These are phyloP conservation scores for Chaetodon auriga DNA, from an alignment of 2,113 vertebrate genomes.

Conservation along the genomic window DNA sequence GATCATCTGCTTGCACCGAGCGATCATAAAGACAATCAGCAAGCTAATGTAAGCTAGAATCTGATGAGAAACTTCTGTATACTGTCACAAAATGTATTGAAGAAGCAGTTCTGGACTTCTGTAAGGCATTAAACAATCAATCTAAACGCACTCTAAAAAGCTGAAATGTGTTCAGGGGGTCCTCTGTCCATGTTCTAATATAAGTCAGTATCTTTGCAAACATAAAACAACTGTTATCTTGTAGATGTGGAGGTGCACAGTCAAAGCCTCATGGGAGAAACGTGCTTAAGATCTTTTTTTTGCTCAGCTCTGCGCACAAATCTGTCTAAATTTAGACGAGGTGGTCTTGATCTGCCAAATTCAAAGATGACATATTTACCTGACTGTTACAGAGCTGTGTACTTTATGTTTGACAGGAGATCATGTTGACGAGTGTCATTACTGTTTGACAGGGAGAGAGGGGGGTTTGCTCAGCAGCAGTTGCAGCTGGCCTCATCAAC, in stretches of 20 bases:
- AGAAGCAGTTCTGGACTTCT: too few relatives aligned
- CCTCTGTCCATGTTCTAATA: background rate
- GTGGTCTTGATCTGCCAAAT: background rate
- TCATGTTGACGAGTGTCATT: background rate
- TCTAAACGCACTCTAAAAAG: background rate
- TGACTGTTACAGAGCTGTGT: background rate
- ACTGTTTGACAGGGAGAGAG: background rate
- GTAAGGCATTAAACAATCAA: too few relatives aligned
- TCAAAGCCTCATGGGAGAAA: background rate
- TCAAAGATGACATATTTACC: background rate
- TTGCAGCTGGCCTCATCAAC: background rate
- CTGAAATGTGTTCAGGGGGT: background rate
- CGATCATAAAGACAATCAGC: too few relatives aligned
- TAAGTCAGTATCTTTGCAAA: background rate
- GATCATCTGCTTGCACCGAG: too few relatives aligned
- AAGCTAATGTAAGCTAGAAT: too few relatives aligned
- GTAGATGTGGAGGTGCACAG: background rate
- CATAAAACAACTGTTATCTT: constrained; percentile 5
- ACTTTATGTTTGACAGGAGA: background rate
- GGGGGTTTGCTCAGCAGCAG: background rate
- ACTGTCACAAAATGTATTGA: too few relatives aligned
- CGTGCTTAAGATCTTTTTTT: background rate
- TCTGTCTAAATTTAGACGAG: background rate
- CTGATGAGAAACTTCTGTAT: too few relatives aligned
- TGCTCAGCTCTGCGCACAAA: background rate